Evolutionary conservation across 1,140 invertebrate species (phyloP).

Genomic region (Cyclina sinensis): DNA sequence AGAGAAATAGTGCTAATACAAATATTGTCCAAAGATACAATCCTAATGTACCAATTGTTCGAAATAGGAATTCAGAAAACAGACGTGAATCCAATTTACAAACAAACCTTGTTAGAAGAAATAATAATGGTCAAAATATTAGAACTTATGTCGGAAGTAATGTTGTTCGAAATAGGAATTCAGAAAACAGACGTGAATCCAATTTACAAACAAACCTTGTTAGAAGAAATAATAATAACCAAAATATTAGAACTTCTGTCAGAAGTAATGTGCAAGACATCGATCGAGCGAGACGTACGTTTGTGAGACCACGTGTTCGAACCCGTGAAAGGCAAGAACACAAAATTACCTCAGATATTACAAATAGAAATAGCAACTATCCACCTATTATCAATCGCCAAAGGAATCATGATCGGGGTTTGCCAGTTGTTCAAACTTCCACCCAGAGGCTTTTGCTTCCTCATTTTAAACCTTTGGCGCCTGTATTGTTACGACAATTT

Average conservation of each 20-base stretch:
- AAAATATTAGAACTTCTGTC: neutral
- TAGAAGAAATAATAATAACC: neutral
- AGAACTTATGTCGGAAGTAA: no score
- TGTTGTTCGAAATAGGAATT: neutral
- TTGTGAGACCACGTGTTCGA: neutral
- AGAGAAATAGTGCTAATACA: neutral
- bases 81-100: neutral
- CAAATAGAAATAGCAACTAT: neutral
- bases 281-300: neutral
- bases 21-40: neutral
- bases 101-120: neutral
- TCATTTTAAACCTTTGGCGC: neutral
- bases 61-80: neutral
- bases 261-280: neutral
- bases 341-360: neutral
- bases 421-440: neutral
- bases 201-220: neutral
- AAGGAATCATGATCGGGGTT: neutral
- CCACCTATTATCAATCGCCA: neutral
- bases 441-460: neutral
- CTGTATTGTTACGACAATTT: neutral
- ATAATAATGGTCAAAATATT: no score
- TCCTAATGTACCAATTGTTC: neutral
- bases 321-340: neutral
- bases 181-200: neutral